Evolutionary conservation across 2,888 invertebrate species (phyloP).

Genomic region (Limnephilus auricula): DNA sequence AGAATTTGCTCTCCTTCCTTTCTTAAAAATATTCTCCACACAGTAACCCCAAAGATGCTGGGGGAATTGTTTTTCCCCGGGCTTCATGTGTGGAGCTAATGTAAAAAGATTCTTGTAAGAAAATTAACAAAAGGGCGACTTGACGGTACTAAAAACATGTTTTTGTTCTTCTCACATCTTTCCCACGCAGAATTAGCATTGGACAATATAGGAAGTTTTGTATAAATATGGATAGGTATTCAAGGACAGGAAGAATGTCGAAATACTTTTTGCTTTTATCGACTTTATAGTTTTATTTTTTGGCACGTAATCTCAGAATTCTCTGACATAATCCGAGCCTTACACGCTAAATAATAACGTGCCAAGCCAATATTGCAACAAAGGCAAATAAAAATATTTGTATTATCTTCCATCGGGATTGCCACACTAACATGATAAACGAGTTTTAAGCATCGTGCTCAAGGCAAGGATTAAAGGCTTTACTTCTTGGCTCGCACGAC

Average conservation of each 20-base stretch:
- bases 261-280: neutral
- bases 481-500: constrained; percentile 46
- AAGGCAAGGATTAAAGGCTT: constrained; percentile 48
- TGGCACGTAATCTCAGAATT: neutral
- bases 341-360: neutral
- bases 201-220: neutral
- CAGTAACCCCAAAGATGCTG: too few species aligned
- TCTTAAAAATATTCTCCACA: too few species aligned
- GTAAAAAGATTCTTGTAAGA: neutral
- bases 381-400: constrained; percentile 40
- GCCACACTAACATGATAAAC: constrained; percentile 52
- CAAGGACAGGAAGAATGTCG: neutral
- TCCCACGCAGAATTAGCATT: neutral
- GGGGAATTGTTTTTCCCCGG: too few species aligned
- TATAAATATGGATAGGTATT: neutral
- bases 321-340: neutral
- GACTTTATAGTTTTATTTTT: neutral
- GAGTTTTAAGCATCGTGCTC: constrained; percentile 48
- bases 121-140: neutral
- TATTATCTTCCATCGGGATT: constrained; percentile 46
- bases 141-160: neutral
- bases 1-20: too few species aligned
- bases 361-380: neutral
- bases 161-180: neutral
- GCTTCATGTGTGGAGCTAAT: too few species aligned